phyloP scores from a whole-genome alignment of 2,113 vertebrate species.

The Lepidothrix coronata region DNA sequence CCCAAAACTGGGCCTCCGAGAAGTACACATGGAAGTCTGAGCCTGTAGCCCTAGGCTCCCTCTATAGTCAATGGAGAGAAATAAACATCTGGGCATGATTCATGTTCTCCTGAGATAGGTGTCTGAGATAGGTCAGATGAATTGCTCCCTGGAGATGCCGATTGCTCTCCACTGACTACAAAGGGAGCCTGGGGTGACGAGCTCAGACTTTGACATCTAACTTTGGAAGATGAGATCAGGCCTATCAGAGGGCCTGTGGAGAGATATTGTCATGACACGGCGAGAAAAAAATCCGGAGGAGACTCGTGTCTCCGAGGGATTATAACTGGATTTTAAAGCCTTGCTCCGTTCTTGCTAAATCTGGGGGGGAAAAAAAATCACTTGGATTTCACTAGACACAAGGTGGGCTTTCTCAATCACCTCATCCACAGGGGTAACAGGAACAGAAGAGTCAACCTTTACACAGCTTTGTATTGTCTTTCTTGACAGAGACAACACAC shows the following conservation, averaged over 20 bases:
- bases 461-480: neutral
- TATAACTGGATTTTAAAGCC: neutral
- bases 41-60: slow-evolving; percentile 63
- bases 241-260: slow-evolving; percentile 13
- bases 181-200: slow-evolving; percentile 61
- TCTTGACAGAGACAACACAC: neutral
- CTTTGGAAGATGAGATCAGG: slow-evolving; percentile 51
- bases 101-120: slow-evolving; percentile 64
- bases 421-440: neutral
- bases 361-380: neutral
- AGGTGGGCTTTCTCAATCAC: neutral
- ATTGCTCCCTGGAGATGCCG: slow-evolving; percentile 40
- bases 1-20: slow-evolving; percentile 8
- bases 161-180: slow-evolving; percentile 47
- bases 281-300: neutral
- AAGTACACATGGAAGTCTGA: slow-evolving; percentile 15
- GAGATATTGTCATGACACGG: neutral
- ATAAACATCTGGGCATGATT: slow-evolving; percentile 65
- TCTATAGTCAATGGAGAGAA: slow-evolving; percentile 64
- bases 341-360: neutral
- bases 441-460: neutral
- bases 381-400: neutral
- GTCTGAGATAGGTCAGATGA: slow-evolving; percentile 65
- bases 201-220: slow-evolving; percentile 34
- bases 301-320: neutral